Percentiles rank a stretch among this genome's conserved stretches.
These are phyloP conservation scores for Melipona beecheii DNA, from an alignment of 2,888 invertebrate species.

Conservation along the genomic window DNA sequence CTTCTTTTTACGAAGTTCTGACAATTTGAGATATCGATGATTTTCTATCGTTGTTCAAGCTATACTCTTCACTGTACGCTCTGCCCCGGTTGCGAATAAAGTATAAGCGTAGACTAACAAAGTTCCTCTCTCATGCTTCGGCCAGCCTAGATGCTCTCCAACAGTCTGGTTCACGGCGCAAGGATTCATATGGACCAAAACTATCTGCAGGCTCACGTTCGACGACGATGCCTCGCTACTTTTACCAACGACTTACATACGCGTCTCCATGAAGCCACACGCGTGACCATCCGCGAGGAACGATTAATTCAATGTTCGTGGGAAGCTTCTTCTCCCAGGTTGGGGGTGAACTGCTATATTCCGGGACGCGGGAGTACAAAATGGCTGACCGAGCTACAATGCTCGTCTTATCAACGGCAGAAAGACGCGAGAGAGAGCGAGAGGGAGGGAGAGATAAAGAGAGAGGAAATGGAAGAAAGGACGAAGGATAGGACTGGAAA, in stretches of 20 bases:
- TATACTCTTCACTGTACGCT: too few species aligned
- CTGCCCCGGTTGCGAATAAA: constrained; percentile 25
- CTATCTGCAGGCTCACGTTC: neutral
- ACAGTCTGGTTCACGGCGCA: neutral
- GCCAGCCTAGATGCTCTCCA: constrained; percentile 35
- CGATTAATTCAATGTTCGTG: neutral
- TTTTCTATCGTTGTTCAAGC: too few species aligned
- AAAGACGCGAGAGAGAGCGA: constrained; percentile 1
- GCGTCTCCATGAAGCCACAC: neutral
- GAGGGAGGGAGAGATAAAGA: neutral
- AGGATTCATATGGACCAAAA: neutral
- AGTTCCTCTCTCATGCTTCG: constrained; percentile 25
- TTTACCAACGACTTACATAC: neutral
- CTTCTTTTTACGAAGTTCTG: too few species aligned
- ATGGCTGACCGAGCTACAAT: constrained; percentile 67
- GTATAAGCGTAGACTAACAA: constrained; percentile 46
- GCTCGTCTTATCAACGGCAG: constrained; percentile 54
- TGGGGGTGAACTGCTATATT: neutral
- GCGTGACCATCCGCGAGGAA: neutral
- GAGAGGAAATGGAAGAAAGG: neutral
- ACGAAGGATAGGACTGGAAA: neutral
- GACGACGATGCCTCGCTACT: neutral
- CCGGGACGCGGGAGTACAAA: constrained; percentile 34
- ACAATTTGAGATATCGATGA: too few species aligned
- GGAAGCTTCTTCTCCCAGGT: neutral